Base-by-base conservation (phyloP, 2,113 vertebrate species). In the Equus przewalskii region DNA sequence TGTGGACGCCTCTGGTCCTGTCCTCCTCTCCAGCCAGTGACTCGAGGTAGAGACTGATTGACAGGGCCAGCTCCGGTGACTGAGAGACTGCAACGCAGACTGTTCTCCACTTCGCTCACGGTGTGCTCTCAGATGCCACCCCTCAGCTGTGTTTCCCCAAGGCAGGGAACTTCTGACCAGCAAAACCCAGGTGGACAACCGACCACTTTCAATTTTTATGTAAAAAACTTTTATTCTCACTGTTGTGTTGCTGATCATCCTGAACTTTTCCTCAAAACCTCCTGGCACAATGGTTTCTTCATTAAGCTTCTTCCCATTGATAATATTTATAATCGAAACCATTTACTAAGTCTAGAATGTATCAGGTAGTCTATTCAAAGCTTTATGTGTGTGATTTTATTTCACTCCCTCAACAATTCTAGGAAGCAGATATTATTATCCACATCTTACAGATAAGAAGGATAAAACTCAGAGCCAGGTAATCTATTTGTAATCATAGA, bases 91-190 rank as follows among this genome's bases (percentile, higher is more conserved):
- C 33, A 26, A 58, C 12, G 41, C 11, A 28, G 26, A 21, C 15
- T 28, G 5, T 26, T 85, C 18, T 85, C 70, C 5, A 6, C 9
- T 75, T 65, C 49, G 18, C 1, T 58, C 62, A 64, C 58, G 28
- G 22, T 65, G 10, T 21, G 4, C 13, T 30, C 14, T 89, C 41
- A 82, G 69, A 79, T 22, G 49, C 16, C 4, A 62, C 16, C 4
- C 5, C 15, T 79, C 13, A n/a, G 15, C 18, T 28, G 0, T 56
- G 7, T 26, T 30, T 56, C 4, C 8, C 36, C 0, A 54, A 1
- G 7, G 26, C 36, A 36, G 3, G 33, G 11, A 89, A 70, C 0
- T 36, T 76, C n/a, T 51, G 13, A 73, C 24, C 13, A 16, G 6
- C 0, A 44, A 64, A 95, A 87, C 30, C 58, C 15, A 21, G 11